These are phyloP conservation scores for Craseonycteris thonglongyai DNA, from an alignment of 2,113 vertebrate species.

Conservation along the genomic window DNA sequence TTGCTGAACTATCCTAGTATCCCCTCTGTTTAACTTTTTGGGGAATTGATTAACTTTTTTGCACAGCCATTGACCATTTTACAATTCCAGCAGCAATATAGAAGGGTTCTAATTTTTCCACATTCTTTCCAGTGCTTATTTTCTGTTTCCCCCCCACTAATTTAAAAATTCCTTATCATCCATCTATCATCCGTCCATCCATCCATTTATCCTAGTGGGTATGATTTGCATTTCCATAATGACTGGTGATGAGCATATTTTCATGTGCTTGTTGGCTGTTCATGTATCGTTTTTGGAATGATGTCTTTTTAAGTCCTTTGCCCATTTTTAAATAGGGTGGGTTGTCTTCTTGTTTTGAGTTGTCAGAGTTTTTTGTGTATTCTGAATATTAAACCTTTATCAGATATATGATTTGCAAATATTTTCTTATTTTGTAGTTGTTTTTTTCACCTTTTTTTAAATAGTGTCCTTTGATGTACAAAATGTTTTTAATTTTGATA, in stretches of 20 bases:
- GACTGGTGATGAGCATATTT: neutral
- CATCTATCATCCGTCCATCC: neutral
- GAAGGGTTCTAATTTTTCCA: neutral
- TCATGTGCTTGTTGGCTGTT: neutral
- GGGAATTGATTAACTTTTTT: neutral
- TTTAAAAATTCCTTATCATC: neutral
- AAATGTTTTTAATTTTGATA: neutral
- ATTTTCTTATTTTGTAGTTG: neutral
- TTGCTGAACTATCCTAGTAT: no score
- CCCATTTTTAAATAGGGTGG: neutral
- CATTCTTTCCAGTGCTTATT: neutral
- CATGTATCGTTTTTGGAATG: neutral
- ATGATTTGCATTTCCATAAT: neutral
- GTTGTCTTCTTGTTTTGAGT: conserved; percentile 18
- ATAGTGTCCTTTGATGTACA: neutral
- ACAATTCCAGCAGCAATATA: neutral
- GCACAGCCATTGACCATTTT: neutral
- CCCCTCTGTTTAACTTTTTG: conserved; percentile 1
- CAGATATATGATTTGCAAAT: neutral
- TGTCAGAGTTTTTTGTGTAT: neutral
- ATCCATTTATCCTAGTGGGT: neutral
- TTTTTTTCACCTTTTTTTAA: neutral
- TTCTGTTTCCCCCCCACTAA: neutral
- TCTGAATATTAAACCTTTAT: neutral
- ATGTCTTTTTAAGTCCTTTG: neutral